Percentiles rank a stretch among this genome's conserved stretches.
phyloP scores from a whole-genome alignment of 2,113 vertebrate genomes.

The Eupsittula cactorum region DNA sequence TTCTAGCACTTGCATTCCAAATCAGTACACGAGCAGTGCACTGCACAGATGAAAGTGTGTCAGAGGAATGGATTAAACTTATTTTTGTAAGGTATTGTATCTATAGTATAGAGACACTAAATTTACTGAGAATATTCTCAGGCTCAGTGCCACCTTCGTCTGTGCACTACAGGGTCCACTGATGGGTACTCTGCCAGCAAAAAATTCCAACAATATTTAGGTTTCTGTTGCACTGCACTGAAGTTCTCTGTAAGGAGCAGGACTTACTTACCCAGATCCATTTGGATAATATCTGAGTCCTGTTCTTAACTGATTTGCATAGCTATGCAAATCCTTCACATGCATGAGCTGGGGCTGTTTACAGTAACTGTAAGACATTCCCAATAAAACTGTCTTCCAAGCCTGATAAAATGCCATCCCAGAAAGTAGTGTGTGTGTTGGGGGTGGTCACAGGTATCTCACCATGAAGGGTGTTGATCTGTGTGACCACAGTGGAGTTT shows the following conservation, averaged over 20 bases:
- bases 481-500: neutral
- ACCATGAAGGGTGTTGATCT: neutral
- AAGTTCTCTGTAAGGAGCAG: slow-evolving; percentile 1
- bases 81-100: neutral
- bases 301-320: neutral
- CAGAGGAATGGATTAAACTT: neutral
- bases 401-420: neutral
- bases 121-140: neutral
- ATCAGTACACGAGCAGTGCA: neutral
- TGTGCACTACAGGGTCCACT: neutral
- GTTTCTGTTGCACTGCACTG: neutral
- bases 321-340: neutral
- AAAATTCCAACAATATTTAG: slow-evolving; percentile 29
- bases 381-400: neutral
- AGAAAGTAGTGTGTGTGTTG: neutral
- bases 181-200: neutral
- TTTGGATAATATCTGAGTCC: neutral
- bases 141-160: neutral
- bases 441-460: neutral
- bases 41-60: neutral
- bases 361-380: neutral
- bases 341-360: neutral
- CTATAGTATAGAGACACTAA: neutral
- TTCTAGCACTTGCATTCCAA: neutral
- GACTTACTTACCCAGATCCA: neutral